A percentile compares a stretch with the other conserved stretches of the same genome.
Conservation (phyloP, 64 coral and sea anemone species). For the Stichodactyla helianthus region DNA sequence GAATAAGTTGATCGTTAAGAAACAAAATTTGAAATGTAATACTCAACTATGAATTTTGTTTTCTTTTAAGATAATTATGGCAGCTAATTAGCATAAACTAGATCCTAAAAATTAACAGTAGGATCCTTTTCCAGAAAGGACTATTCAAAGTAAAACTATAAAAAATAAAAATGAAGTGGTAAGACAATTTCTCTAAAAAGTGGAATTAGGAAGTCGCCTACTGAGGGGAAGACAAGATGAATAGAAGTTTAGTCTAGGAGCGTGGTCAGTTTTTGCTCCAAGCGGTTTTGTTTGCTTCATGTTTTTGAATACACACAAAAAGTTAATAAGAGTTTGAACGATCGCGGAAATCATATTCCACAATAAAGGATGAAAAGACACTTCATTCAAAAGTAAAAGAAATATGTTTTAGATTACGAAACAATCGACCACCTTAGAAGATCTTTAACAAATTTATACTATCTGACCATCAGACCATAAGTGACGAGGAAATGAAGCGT, state of each 20-base stretch:
- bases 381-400: neutral
- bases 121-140: neutral
- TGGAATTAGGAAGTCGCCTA: neutral
- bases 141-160: neutral
- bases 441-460: neutral
- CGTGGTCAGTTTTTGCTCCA: too few species aligned
- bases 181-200: neutral
- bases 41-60: neutral
- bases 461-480: neutral
- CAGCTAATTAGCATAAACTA: neutral
- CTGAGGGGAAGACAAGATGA: too few species aligned
- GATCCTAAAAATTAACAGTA: neutral
- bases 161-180: neutral
- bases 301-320: neutral
- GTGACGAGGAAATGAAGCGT: neutral
- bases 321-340: neutral
- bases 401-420: neutral
- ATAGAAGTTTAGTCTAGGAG: too few species aligned
- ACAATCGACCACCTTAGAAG: neutral
- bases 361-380: neutral
- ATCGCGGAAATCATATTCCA: neutral
- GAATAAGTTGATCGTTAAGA: neutral
- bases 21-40: neutral
- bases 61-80: neutral
- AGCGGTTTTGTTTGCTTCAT: neutral